A percentile compares a stretch with the other conserved stretches of the same genome.
Evolutionary conservation across 2,113 vertebrate genomes (phyloP).

Genomic region (Lucifuga dentata): DNA sequence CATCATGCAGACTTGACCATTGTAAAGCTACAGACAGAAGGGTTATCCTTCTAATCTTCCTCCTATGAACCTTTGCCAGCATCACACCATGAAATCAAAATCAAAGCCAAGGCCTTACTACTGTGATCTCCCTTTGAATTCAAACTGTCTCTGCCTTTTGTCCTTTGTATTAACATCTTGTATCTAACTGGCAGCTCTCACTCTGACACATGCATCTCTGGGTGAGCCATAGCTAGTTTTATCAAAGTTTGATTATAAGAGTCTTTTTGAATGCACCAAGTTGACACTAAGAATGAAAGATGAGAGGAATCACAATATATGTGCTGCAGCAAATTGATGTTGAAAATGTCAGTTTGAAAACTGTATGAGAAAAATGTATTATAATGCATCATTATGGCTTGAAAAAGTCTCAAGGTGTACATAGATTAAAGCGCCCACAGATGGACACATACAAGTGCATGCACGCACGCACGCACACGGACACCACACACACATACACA

Average conservation of each 20-base stretch:
- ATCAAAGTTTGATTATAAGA: constrained; percentile 59
- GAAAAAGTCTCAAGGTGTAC: constrained; percentile 22
- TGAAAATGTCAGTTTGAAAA: constrained; percentile 29
- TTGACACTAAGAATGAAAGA: constrained; percentile 35
- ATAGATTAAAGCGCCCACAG: constrained; percentile 59
- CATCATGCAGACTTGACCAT: constrained; percentile 26
- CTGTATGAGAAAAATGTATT: constrained; percentile 36
- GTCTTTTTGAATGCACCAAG: constrained; percentile 18
- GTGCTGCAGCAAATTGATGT: constrained; percentile 16
- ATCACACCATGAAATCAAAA: constrained; percentile 37
- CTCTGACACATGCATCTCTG: constrained; percentile 15
- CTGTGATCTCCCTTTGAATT: constrained; percentile 34
- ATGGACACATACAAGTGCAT: constrained; percentile 32
- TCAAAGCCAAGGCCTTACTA: constrained; percentile 9
- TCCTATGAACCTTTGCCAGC: constrained; percentile 14
- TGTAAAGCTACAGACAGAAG: constrained; percentile 12
- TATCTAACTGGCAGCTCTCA: background rate
- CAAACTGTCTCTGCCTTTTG: constrained; percentile 40
- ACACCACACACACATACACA: constrained; percentile 4
- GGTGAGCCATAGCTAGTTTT: constrained; percentile 29
- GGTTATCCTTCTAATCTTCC: constrained; percentile 44
- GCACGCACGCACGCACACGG: background rate
- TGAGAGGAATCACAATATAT: constrained; percentile 42
- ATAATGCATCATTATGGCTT: constrained; percentile 30
- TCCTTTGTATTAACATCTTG: constrained; percentile 43